Evolutionary conservation across 2,113 vertebrate genomes (phyloP).

Genomic region (Crotalus helleri): DNA sequence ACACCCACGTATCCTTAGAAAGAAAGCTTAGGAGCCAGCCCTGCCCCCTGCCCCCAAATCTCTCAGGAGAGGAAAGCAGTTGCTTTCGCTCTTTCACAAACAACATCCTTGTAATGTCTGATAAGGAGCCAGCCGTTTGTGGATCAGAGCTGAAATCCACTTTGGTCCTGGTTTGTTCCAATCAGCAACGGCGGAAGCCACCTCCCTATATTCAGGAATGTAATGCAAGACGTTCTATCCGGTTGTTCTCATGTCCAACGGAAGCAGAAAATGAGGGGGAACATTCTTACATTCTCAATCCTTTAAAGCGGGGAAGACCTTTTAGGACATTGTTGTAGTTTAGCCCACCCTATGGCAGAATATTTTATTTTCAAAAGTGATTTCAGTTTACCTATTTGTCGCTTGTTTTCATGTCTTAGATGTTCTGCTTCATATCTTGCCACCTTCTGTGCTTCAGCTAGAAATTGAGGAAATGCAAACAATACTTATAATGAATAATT

Average conservation of each 20-base stretch:
- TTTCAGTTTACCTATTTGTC: constrained; percentile 77
- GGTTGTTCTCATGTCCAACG: not conserved
- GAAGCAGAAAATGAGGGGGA: not conserved
- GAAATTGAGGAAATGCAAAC: constrained; percentile 55
- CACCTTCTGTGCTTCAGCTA: constrained; percentile 82
- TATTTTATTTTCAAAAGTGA: constrained; percentile 46
- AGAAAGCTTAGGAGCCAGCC: not conserved
- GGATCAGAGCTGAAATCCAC: not conserved
- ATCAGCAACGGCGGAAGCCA: not conserved
- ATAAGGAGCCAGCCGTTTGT: not conserved
- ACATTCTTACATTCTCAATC: not conserved
- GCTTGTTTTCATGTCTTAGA: constrained; percentile 83
- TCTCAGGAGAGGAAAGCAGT: not conserved
- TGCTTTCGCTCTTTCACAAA: not conserved
- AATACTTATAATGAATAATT: constrained; percentile 30
- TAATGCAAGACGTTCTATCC: not conserved
- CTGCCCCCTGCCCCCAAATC: not conserved
- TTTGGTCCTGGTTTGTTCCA: not conserved
- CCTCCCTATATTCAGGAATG: not conserved
- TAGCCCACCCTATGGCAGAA: not conserved
- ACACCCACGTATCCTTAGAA: not conserved
- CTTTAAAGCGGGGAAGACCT: not conserved
- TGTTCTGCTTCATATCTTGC: constrained; percentile 81
- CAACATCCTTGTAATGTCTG: not conserved
- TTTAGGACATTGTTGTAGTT: not conserved